Conservation (phyloP, 30 jellyfish, hydroid and myxozoan genomes). For the Morbakka virulenta region DNA sequence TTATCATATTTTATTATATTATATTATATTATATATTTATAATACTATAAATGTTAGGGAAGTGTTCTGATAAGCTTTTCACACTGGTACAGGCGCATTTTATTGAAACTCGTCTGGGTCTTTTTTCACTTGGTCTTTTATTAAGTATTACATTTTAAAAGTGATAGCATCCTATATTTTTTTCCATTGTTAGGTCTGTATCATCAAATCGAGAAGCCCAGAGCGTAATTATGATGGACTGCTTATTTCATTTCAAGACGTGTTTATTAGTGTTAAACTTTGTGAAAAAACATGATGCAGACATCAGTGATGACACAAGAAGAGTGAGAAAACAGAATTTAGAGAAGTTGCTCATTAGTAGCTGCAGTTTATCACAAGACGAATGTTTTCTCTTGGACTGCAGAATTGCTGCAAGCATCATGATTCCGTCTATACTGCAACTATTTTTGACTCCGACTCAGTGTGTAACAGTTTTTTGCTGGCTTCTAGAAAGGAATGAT, state of each 20-base stretch:
- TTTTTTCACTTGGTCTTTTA: too few relatives aligned
- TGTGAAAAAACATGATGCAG: neutral
- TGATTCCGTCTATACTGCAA: conserved; percentile 32
- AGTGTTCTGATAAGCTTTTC: too few relatives aligned
- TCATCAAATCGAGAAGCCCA: conserved; percentile 21
- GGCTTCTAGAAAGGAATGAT: neutral
- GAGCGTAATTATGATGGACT: conserved; percentile 38
- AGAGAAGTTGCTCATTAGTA: neutral
- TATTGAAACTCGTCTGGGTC: too few relatives aligned
- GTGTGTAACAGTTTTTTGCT: neutral
- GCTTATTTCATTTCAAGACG: conserved; percentile 38
- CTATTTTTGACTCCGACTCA: conserved; percentile 5
- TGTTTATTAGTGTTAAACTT: conserved; percentile 25
- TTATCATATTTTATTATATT: too few relatives aligned
- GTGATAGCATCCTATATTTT: too few relatives aligned
- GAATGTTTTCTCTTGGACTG: conserved; percentile 62
- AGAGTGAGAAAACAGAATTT: neutral
- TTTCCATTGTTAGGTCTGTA: too few relatives aligned
- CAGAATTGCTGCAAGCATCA: conserved; percentile 76
- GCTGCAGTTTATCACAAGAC: conserved; percentile 20
- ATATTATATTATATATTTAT: too few relatives aligned
- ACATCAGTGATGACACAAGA: neutral
- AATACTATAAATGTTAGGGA: too few relatives aligned
- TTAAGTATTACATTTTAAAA: too few relatives aligned
- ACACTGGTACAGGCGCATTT: too few relatives aligned